Percentiles rank a stretch among this genome's conserved stretches.
phyloP scores from a whole-genome alignment of 2,797 vertebrate genomes.

The Gobionotothen gibberifrons region DNA sequence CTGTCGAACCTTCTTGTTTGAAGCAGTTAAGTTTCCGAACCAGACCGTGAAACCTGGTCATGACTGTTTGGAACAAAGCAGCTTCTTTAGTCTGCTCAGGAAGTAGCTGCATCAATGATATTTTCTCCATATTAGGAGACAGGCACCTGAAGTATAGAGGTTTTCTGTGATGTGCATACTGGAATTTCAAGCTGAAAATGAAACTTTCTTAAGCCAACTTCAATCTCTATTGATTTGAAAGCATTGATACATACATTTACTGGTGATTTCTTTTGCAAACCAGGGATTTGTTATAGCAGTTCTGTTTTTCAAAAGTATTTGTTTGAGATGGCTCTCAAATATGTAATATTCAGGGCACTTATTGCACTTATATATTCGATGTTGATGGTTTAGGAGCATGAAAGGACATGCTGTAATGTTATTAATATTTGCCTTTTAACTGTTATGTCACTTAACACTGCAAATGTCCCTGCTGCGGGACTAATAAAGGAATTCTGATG shows the following conservation, averaged over 20 bases:
- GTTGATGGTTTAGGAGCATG: too few species aligned
- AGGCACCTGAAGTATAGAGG: background rate
- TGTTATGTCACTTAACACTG: too few species aligned
- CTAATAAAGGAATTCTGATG: too few species aligned
- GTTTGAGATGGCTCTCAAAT: too few species aligned
- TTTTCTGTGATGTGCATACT: background rate
- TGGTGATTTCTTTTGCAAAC: background rate
- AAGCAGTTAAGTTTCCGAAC: background rate
- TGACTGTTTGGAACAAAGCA: slow-evolving; percentile 2
- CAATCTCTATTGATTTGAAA: background rate
- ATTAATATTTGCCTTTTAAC: too few species aligned
- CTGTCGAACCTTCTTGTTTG: background rate
- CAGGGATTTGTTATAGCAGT: background rate
- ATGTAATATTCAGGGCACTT: too few species aligned
- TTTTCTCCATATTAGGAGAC: background rate
- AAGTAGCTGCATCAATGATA: background rate
- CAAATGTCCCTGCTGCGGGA: too few species aligned
- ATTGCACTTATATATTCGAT: too few species aligned
- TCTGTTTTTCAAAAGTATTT: too few species aligned
- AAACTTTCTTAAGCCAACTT: background rate
- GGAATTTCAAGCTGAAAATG: background rate
- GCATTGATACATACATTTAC: background rate
- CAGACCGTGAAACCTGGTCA: slow-evolving; percentile 6
- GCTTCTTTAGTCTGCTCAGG: background rate
- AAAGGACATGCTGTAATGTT: too few species aligned